These are phyloP conservation scores for Enchytraeus crypticus DNA, from an alignment of 2,888 invertebrate species.

Conservation along the genomic window DNA sequence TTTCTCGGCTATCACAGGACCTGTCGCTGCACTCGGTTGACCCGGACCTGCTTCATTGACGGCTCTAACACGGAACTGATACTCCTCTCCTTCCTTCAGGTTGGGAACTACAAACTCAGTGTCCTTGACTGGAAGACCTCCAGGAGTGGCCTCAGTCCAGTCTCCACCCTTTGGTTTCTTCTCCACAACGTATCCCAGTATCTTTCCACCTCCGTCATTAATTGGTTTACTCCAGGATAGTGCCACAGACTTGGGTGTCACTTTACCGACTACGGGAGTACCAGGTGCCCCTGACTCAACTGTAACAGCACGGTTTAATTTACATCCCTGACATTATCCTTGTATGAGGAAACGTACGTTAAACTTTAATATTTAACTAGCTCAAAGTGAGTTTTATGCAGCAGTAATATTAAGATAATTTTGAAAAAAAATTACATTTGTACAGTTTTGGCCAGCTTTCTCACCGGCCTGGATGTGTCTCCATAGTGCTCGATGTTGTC, in stretches of 20 bases:
- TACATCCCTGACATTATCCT: too few species aligned
- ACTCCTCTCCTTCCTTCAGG: slow-evolving; percentile 90
- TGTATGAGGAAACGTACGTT: too few species aligned
- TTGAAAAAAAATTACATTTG: too few species aligned
- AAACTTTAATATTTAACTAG: not conserved
- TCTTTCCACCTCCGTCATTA: slow-evolving; percentile 85
- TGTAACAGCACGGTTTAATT: slow-evolving; percentile 35
- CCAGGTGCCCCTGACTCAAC: slow-evolving; percentile 90
- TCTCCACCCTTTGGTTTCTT: slow-evolving; percentile 77
- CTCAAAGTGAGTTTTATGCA: not conserved
- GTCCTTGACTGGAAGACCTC: slow-evolving; percentile 64
- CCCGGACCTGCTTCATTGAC: slow-evolving; percentile 90
- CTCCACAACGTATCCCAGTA: slow-evolving; percentile 97
- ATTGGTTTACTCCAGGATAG: slow-evolving; percentile 90
- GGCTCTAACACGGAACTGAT: slow-evolving; percentile 94
- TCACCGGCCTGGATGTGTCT: too few species aligned
- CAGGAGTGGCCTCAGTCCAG: slow-evolving; percentile 58
- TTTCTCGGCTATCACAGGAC: slow-evolving; percentile 82
- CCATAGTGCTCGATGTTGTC: too few species aligned
- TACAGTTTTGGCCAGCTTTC: too few species aligned
- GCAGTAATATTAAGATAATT: not conserved
- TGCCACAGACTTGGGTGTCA: slow-evolving; percentile 95
- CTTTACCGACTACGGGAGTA: slow-evolving; percentile 77
- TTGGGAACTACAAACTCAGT: slow-evolving; percentile 81
- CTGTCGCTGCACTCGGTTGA: slow-evolving; percentile 75